Conservation (phyloP, 1,140 invertebrate genomes). For the Neodiprion virginianus region DNA sequence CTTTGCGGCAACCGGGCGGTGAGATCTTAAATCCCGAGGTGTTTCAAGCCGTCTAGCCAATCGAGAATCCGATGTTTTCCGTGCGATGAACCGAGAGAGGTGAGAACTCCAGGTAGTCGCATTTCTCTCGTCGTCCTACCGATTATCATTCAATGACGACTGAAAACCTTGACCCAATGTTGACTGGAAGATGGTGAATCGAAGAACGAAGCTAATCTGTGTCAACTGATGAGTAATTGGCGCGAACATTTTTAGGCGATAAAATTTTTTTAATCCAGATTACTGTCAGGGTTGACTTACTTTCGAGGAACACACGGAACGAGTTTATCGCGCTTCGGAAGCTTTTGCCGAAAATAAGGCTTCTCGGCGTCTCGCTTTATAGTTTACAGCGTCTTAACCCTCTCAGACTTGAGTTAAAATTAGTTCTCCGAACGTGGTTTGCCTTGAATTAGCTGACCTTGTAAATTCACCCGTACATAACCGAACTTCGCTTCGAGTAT, state of each 20-base stretch:
- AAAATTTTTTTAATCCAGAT: too few species aligned
- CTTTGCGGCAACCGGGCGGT: not conserved
- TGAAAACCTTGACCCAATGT: too few species aligned
- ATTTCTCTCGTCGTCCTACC: too few species aligned
- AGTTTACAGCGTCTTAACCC: not conserved
- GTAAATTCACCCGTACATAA: not conserved
- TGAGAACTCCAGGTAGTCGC: too few species aligned
- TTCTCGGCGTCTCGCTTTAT: not conserved
- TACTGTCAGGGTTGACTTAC: too few species aligned
- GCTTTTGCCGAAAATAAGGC: not conserved
- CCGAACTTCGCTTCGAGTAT: not conserved
- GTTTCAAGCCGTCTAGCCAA: slow-evolving; percentile 1
- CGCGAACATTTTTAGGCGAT: too few species aligned
- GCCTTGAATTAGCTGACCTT: slow-evolving; percentile 2
- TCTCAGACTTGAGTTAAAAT: slow-evolving; percentile 3
- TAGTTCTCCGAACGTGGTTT: not conserved
- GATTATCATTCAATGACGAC: too few species aligned
- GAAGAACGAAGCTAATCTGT: too few species aligned
- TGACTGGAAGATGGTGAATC: too few species aligned
- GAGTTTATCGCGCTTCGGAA: not conserved
- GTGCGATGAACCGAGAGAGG: not conserved
- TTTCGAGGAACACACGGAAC: too few species aligned
- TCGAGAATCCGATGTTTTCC: not conserved
- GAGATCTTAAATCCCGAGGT: slow-evolving; percentile 1
- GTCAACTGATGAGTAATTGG: too few species aligned